Evolutionary conservation across 37 sponge, comb jelly and placozoan species (phyloP), one percentile per base, ranked within the genome.

Genomic region (Aphrocallistes beatrix): DNA sequence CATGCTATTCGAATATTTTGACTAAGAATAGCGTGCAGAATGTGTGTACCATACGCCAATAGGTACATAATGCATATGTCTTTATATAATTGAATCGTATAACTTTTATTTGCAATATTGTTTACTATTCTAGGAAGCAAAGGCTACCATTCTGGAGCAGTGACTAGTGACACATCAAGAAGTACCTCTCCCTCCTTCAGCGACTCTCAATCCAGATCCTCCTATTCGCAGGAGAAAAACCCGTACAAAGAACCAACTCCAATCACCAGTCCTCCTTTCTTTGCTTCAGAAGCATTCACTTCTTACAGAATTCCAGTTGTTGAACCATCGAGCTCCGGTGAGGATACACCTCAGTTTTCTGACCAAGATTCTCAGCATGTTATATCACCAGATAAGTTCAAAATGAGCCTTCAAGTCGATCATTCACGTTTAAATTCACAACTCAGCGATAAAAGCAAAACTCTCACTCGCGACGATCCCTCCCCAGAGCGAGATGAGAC

Each of bases 161-260:
- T 60, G 75, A 60, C 75, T 25, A 60, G 75, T 13, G 75, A 60
- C 75, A 60, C 75, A 3, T 60, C 75, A 1, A 60, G 75, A 60
- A 60, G 75, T 13, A 60, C 75, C 3, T 60, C 75, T 32, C 75
- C 75, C 25, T 60, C 75, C 8, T 13, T 60, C 75, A 60, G 75
- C 75, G 75, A 60, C 17, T 32, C 75, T 60, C 75, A 60, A 19
- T 19, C 3, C 75, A 60, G n/a, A 30, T 28, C 75, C 8, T 3
- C 25, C 6, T 60, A 60, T 60, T 60, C 34, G 6, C 75, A 60
- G 34, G 75, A 60, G 34, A 6, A 42, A 6, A 42, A 6, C 10
- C 45, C 45, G 10, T 42, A 42, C 45, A 13, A 30, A 32, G 34
- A 28, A 3, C 3, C 25, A 6, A 13, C 3, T 13, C 75, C 75